phyloP scores from a whole-genome alignment of 2,888 invertebrate species.

The Gastracanthus pulcherrimus region DNA sequence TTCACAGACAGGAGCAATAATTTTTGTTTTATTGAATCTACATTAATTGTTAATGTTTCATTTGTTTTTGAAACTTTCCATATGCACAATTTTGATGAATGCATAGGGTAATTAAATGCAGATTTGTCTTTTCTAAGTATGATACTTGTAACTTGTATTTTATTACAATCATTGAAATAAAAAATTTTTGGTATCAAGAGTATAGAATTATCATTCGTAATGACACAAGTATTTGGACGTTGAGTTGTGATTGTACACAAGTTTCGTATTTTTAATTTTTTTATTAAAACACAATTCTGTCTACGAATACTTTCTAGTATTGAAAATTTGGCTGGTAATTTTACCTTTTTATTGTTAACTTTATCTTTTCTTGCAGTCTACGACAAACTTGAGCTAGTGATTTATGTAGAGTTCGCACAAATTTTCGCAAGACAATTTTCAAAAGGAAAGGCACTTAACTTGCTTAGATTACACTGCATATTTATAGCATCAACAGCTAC shows the following conservation, averaged over 20 bases:
- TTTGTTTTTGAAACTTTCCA: background rate
- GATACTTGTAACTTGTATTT: background rate
- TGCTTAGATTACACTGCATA: constrained; percentile 7
- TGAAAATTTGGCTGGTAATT: background rate
- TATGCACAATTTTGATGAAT: background rate
- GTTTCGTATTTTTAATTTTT: background rate
- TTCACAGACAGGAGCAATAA: too few species aligned
- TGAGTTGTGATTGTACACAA: background rate
- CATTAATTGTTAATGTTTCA: background rate
- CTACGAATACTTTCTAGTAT: too few species aligned
- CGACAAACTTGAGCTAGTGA: background rate
- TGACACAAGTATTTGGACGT: background rate
- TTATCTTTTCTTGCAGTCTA: background rate
- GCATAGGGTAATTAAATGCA: background rate
- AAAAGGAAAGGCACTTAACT: constrained; percentile 17
- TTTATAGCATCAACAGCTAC: background rate
- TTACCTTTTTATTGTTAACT: background rate
- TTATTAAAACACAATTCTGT: background rate
- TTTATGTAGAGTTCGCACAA: background rate
- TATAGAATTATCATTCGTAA: background rate
- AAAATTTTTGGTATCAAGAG: background rate
- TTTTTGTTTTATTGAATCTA: background rate
- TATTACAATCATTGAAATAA: background rate
- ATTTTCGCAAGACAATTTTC: background rate
- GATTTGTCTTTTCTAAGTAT: background rate